Base-by-base conservation (phyloP, 1,140 invertebrate genomes). In the Micrasema minimum region DNA sequence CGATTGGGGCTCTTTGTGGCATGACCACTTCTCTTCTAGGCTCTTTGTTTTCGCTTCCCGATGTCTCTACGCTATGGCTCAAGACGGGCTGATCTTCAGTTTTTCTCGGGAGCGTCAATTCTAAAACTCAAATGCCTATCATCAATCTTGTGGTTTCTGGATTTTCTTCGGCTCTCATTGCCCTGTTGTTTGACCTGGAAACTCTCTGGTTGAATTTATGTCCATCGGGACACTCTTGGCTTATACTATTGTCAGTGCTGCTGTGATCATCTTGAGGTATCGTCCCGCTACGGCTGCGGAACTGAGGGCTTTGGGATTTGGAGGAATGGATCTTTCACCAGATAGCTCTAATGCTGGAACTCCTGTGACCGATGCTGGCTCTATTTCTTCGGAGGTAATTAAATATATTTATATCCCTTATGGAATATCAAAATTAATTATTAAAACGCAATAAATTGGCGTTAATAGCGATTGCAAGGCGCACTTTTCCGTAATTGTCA, bases 191-290 rank as follows among this genome's bases (percentile, higher is more conserved):
- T 77, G 94, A 98, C 80, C 87, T 98, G 69, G 89, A 95, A 76
- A 95, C 95, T 73, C 95, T 73, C 85, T 97, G 12, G 94, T 97
- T 0, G 96, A 98, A 77, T 96, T 97, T 77, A 95, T 97, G 92
- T 96, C 94, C 0, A 96, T 97, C 75, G 95, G 95, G 0, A 97
- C 95, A 0, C 85, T 97, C 7, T 80, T 96, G 59, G 94, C 95
- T 0, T 97, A 96, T 78, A 96, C 94, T 4, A 94, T 96, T 31
- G 95, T 97, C 1, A 94, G 93, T 66, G 92, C 93, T 11, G 92
- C 92, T 66, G 93, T 97, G 2, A 94, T 97, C 43, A 91, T 97
- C 35, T 80, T 97, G 14, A 87, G 95, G 37, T 95, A 95, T 79
- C 82, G 90, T 22, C 92, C 93, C 0, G 72, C 82, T 3, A 81